A percentile compares a stretch with the other conserved stretches of the same genome.
phyloP scores from a whole-genome alignment of 2,888 invertebrate species.

The Epistrophe grossulariae region DNA sequence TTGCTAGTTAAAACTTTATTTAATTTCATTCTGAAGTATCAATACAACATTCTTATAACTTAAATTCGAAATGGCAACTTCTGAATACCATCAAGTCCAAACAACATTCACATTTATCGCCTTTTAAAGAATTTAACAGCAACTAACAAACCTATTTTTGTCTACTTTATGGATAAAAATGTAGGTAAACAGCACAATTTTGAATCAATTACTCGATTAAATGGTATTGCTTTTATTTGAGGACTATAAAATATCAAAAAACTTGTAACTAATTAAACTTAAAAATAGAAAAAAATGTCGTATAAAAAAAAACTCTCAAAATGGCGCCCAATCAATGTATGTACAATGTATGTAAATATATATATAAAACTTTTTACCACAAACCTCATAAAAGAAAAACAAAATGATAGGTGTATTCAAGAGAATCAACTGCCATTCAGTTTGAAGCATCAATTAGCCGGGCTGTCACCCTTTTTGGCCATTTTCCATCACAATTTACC shows the following conservation, averaged over 20 bases:
- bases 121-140: constrained; percentile 13
- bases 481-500: constrained; percentile 32
- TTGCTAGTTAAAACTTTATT: too few relatives aligned
- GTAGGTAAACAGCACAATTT: too few relatives aligned
- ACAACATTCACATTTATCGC: constrained; percentile 48
- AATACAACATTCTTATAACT: neutral
- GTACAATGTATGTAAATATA: too few relatives aligned
- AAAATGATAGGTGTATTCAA: constrained; percentile 11
- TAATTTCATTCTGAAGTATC: neutral
- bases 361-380: neutral
- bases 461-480: constrained; percentile 46
- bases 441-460: constrained; percentile 55
- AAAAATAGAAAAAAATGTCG: neutral
- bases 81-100: neutral
- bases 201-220: constrained; percentile 39
- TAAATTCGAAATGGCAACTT: neutral
- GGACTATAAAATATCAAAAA: constrained; percentile 1
- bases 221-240: constrained; percentile 35
- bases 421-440: constrained; percentile 47
- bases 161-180: neutral
- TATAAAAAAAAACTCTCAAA: neutral
- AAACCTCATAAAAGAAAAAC: constrained; percentile 15
- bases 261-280: constrained; percentile 20
- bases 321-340: constrained; percentile 37
- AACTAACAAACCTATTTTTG: constrained; percentile 33